Conservation (phyloP, 2,113 vertebrate species). For the Poeciliopsis turrubarensis region DNA sequence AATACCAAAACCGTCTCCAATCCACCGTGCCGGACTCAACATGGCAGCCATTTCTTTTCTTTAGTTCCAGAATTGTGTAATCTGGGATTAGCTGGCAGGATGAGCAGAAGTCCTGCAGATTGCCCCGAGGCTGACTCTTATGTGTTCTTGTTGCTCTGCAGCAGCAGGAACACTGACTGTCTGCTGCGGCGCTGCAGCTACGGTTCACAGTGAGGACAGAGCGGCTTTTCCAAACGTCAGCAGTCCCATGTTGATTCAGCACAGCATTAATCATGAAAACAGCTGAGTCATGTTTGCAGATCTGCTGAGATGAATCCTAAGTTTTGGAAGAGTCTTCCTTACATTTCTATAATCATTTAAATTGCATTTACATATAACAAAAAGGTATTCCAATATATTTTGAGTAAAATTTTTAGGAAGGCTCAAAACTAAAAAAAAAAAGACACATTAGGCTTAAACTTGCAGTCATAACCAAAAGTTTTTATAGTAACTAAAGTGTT, state of each 20-base stretch:
- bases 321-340: no score
- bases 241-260: constrained; percentile 21
- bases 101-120: constrained; percentile 11
- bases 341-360: no score
- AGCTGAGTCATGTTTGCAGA: background rate
- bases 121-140: constrained; percentile 58
- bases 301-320: no score
- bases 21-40: constrained; percentile 6
- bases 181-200: constrained; percentile 39
- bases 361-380: no score
- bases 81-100: constrained; percentile 35
- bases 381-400: no score
- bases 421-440: no score
- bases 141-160: constrained; percentile 17
- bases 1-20: constrained; percentile 1
- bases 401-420: no score
- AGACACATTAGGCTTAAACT: no score
- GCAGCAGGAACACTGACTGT: constrained; percentile 17
- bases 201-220: constrained; percentile 53
- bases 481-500: no score
- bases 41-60: constrained; percentile 14
- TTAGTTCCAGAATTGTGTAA: constrained; percentile 34
- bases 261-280: constrained; percentile 23
- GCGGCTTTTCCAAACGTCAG: constrained; percentile 1
- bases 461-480: no score